phyloP scores from a whole-genome alignment of 2,113 vertebrate species.

The Manacus vitellinus region DNA sequence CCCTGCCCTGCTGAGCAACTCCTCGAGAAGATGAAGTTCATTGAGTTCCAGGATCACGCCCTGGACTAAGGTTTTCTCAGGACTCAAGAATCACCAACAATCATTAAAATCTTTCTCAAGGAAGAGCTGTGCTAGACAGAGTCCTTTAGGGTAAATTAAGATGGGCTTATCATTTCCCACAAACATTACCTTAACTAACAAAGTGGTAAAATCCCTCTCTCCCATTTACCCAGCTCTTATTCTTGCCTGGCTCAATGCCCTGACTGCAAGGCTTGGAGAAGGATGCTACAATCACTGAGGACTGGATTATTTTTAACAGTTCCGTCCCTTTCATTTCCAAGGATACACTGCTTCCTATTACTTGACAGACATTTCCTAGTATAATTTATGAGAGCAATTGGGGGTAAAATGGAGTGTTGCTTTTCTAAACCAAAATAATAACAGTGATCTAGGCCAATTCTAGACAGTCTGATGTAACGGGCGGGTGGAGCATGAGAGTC shows the following conservation, averaged over 20 bases:
- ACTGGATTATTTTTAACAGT: slow-evolving; percentile 39
- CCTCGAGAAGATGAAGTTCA: not conserved
- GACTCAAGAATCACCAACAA: not conserved
- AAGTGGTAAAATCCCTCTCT: not conserved
- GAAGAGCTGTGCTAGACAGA: not conserved
- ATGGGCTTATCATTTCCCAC: not conserved
- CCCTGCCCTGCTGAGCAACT: not conserved
- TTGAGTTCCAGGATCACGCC: not conserved
- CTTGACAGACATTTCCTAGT: slow-evolving; percentile 20
- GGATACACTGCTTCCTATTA: not conserved
- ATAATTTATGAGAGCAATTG: not conserved
- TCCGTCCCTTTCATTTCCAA: slow-evolving; percentile 28
- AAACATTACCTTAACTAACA: not conserved
- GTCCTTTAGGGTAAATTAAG: not conserved
- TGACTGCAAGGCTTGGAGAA: not conserved
- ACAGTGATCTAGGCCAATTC: slow-evolving; percentile 20
- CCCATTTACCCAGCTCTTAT: not conserved
- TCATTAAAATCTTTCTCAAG: not conserved
- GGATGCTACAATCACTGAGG: not conserved
- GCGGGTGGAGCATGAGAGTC: not conserved
- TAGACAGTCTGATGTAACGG: not conserved
- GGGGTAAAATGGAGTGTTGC: not conserved
- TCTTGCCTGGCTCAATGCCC: not conserved
- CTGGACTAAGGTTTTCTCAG: not conserved
- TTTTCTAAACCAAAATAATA: slow-evolving; percentile 23